phyloP scores from a whole-genome alignment of 1,140 invertebrate species.

The Drosophila kurseongensis region DNA sequence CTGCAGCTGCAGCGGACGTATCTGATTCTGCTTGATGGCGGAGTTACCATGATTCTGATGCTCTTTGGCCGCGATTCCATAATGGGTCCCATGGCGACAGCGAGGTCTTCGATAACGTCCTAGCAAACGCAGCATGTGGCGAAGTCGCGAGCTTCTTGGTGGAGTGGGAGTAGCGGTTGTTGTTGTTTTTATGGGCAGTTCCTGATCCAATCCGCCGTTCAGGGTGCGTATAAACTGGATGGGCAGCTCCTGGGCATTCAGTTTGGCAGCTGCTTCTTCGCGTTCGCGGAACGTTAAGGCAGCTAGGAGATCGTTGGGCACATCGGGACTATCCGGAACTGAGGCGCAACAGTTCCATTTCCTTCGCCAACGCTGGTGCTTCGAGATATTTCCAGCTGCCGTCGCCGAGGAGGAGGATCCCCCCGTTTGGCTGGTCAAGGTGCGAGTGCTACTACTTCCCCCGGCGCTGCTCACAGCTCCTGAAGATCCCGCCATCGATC shows the following conservation, averaged over 20 bases:
- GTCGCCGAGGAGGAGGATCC: slow-evolving; percentile 48
- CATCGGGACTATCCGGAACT: slow-evolving; percentile 86
- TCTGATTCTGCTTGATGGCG: slow-evolving; percentile 79
- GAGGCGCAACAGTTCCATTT: slow-evolving; percentile 87
- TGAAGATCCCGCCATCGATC: slow-evolving; percentile 9
- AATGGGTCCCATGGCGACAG: slow-evolving; percentile 52
- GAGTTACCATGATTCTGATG: slow-evolving; percentile 38
- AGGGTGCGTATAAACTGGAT: slow-evolving; percentile 74
- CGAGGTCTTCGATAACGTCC: slow-evolving; percentile 71
- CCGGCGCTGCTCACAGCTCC: slow-evolving; percentile 43
- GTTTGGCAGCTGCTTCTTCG: slow-evolving; percentile 54
- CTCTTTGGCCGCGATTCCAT: slow-evolving; percentile 41
- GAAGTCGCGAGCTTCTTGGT: slow-evolving; percentile 62
- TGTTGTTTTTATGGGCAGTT: slow-evolving; percentile 44
- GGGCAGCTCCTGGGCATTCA: slow-evolving; percentile 70
- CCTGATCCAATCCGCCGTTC: slow-evolving; percentile 50
- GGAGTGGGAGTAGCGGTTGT: slow-evolving; percentile 33
- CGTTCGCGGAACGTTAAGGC: slow-evolving; percentile 63
- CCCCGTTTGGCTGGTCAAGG: slow-evolving; percentile 56
- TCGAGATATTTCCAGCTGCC: slow-evolving; percentile 73
- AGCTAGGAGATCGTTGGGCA: slow-evolving; percentile 82
- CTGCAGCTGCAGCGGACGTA: slow-evolving; percentile 77
- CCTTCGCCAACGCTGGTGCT: slow-evolving; percentile 84
- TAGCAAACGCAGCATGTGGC: slow-evolving; percentile 79
- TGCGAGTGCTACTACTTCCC: slow-evolving; percentile 61